A percentile compares a stretch with the other conserved stretches of the same genome.
Evolutionary conservation across 2,113 vertebrate species (phyloP).

Genomic region (Penelope pileata): DNA sequence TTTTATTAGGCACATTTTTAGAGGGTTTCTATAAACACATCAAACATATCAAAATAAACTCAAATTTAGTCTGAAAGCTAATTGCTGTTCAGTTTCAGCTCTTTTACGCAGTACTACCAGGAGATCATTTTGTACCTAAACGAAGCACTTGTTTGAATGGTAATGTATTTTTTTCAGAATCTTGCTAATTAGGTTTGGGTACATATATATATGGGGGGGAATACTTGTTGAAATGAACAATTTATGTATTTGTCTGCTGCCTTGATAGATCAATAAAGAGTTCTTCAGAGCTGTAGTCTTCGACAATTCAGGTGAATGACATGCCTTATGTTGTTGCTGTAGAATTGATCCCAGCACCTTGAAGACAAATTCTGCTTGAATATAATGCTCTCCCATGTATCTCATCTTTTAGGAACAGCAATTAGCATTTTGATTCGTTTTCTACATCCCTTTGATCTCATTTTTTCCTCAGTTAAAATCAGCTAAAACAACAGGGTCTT

Average conservation of each 20-base stretch:
- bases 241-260: not conserved
- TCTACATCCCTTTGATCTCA: not conserved
- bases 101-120: conserved; percentile 25
- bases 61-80: not conserved
- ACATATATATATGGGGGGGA: not conserved
- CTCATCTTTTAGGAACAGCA: not conserved
- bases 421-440: not conserved
- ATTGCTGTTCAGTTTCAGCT: conserved; percentile 5
- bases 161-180: not conserved
- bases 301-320: not conserved
- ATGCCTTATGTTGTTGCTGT: not conserved
- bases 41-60: not conserved
- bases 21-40: not conserved
- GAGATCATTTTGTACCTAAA: not conserved
- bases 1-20: not conserved
- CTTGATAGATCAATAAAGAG: rapidly evolving
- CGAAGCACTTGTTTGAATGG: not conserved
- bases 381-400: not conserved
- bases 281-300: not conserved
- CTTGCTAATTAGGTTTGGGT: not conserved
- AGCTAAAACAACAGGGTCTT: not conserved
- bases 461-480: not conserved
- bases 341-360: not conserved
- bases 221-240: not conserved
- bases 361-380: not conserved